Conservation (phyloP, 2,888 invertebrate species). For the Lagria hirta region DNA sequence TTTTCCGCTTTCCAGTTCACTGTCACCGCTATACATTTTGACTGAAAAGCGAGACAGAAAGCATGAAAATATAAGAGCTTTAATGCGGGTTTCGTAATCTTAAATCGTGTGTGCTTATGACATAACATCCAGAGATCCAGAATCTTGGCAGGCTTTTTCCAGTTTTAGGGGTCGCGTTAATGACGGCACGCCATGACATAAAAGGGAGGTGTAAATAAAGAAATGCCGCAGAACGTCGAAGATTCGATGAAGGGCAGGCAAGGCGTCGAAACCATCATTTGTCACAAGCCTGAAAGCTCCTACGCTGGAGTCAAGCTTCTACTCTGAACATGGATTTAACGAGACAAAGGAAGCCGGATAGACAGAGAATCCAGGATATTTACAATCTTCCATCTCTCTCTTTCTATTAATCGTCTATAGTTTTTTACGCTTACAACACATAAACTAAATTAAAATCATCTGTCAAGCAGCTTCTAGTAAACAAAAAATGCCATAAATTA, state of each 20-base stretch:
- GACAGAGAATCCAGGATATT: no score
- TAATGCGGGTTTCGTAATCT: constrained; percentile 39
- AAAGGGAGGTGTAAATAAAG: constrained; percentile 23
- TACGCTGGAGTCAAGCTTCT: constrained; percentile 7
- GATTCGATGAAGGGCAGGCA: constrained; percentile 8
- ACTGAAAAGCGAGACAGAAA: constrained; percentile 33
- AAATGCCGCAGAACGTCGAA: constrained; percentile 6
- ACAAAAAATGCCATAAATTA: no score
- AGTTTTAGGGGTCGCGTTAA: constrained; percentile 34
- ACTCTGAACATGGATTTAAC: constrained; percentile 11
- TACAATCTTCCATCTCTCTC: no score
- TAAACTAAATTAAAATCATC: no score
- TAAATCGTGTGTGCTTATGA: constrained; percentile 44
- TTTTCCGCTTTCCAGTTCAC: no score
- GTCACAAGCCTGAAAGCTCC: constrained; percentile 20
- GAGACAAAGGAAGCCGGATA: constrained; percentile 20
- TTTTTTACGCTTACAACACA: no score
- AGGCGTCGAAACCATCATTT: constrained; percentile 19
- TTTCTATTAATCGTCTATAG: no score
- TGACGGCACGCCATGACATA: constrained; percentile 29
- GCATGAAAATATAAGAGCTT: constrained; percentile 37
- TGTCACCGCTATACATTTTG: constrained; percentile 28
- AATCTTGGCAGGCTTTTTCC: constrained; percentile 18
- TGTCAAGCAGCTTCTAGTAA: no score
- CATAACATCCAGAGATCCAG: constrained; percentile 25